Base-by-base conservation (phyloP, 2,888 invertebrate species). In the Oligia strigilis region DNA sequence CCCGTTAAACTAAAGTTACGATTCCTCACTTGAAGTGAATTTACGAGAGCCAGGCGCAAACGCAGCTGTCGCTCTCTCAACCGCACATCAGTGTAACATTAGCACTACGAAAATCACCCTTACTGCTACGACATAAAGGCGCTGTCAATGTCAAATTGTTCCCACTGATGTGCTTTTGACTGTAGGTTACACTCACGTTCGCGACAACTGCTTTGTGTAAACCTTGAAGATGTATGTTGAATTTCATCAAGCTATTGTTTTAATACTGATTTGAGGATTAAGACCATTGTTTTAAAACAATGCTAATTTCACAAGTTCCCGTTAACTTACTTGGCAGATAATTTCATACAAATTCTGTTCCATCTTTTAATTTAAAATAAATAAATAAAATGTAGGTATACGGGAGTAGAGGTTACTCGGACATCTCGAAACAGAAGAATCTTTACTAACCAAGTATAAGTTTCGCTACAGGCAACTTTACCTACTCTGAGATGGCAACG, bases 61-160 rank as follows among this genome's bases (percentile, higher is more conserved):
- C 90, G 92, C 95, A 95, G 95, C 94, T 95, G 95, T 92, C 88
- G 83, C 29, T 62, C 60, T 40, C 49, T 62, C 40, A 62, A 49
- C 40, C 19, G 11, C n/a, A 60, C 58, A 11, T n/a, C 58, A n/a
- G 3, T 23, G 4, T n/a, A 60, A 60, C n/a, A 58, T 58, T n/a
- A 58, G n/a, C 58, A 60, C 58, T 11, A n/a, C 58, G 11, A 60
- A 60, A n/a, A n/a, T 60, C 58, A 60, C 11, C 13, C 58, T n/a
- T 60, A 60, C n/a, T n/a, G n/a, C n/a, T 60, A 60, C 11, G n/a
- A 60, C n/a, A 60, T 60, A 60, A 60, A 60, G n/a, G 58, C 58
- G 58, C 11, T n/a, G 58, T n/a, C 23, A 60, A 11, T 60, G n/a
- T 60, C 11, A 60, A 60, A n/a, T 11, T n/a, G 40, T 14, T 23